Percentiles rank a stretch among this genome's conserved stretches.
Conservation (phyloP, 2,888 invertebrate species). For the Drosophila colorata region DNA sequence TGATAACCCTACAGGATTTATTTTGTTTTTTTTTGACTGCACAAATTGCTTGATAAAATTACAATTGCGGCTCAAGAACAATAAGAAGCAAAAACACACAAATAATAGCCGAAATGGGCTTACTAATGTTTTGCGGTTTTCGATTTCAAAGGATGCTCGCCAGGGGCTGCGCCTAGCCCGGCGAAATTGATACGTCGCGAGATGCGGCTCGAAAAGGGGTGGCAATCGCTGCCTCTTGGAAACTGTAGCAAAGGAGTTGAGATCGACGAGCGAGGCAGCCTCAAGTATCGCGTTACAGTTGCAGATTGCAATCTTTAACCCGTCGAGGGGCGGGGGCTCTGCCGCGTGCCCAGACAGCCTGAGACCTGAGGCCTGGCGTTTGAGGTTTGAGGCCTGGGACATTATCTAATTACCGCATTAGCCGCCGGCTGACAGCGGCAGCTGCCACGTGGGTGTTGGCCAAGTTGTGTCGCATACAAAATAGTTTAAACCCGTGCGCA, state of each 20-base stretch:
- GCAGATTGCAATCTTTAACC: slow-evolving; percentile 76
- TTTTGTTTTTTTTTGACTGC: slow-evolving; percentile 29
- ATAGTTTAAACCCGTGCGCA: slow-evolving; percentile 58
- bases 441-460: slow-evolving; percentile 68
- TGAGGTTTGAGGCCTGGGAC: slow-evolving; percentile 29
- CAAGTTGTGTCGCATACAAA: slow-evolving; percentile 42
- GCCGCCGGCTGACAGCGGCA: slow-evolving; percentile 48
- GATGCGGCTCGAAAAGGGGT: slow-evolving; percentile 65
- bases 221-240: slow-evolving; percentile 44
- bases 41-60: slow-evolving; percentile 76
- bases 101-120: slow-evolving; percentile 57
- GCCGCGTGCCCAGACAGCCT: slow-evolving; percentile 63
- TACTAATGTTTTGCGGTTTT: slow-evolving; percentile 73
- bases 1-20: slow-evolving; percentile 36
- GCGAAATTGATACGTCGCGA: slow-evolving; percentile 63
- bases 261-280: slow-evolving; percentile 19
- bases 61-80: slow-evolving; percentile 70
- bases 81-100: slow-evolving; percentile 35
- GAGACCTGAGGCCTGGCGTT: neutral
- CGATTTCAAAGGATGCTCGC: slow-evolving; percentile 74
- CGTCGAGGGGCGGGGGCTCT: slow-evolving; percentile 27
- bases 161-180: slow-evolving; percentile 57
- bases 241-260: slow-evolving; percentile 55
- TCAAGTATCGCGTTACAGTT: slow-evolving; percentile 60
- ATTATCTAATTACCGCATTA: slow-evolving; percentile 80